These are phyloP conservation scores for Notothenia coriiceps DNA, from an alignment of 2,113 vertebrate genomes.

Conservation along the genomic window DNA sequence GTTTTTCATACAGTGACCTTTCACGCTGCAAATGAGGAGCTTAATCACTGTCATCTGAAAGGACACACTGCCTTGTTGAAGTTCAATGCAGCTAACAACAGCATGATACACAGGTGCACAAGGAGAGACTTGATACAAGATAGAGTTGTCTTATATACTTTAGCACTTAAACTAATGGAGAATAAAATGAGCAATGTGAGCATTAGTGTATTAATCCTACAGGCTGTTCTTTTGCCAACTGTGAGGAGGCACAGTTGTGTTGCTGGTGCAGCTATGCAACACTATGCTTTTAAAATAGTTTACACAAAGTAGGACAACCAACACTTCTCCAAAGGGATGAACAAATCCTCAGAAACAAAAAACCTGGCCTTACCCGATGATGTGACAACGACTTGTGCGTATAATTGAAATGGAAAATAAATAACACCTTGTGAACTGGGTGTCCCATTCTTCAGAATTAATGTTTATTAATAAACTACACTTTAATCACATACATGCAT, in stretches of 20 bases:
- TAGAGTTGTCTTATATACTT: neutral
- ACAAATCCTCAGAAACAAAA: neutral
- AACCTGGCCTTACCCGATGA: neutral
- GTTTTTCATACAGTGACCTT: conserved; percentile 72
- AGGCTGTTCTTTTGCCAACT: neutral
- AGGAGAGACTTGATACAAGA: no score
- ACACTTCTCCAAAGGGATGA: neutral
- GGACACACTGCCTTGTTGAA: conserved; percentile 11
- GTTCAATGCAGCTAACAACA: neutral
- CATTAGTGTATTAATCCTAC: neutral
- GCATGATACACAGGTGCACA: no score
- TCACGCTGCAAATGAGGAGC: conserved; percentile 81
- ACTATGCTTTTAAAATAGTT: conserved; percentile 10
- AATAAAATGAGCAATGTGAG: neutral
- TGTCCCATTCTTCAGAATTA: neutral
- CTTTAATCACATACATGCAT: neutral
- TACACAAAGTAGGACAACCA: conserved; percentile 14
- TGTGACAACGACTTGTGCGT: neutral
- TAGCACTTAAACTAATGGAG: neutral
- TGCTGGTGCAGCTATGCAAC: neutral
- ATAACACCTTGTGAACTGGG: neutral
- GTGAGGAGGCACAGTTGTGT: neutral
- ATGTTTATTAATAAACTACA: neutral
- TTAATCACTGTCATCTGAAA: conserved; percentile 76
- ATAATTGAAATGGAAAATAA: no score